Evolutionary conservation across 2,113 vertebrate genomes (phyloP), one percentile per base, ranked within the genome.

Genomic region (Pluvialis apricaria): DNA sequence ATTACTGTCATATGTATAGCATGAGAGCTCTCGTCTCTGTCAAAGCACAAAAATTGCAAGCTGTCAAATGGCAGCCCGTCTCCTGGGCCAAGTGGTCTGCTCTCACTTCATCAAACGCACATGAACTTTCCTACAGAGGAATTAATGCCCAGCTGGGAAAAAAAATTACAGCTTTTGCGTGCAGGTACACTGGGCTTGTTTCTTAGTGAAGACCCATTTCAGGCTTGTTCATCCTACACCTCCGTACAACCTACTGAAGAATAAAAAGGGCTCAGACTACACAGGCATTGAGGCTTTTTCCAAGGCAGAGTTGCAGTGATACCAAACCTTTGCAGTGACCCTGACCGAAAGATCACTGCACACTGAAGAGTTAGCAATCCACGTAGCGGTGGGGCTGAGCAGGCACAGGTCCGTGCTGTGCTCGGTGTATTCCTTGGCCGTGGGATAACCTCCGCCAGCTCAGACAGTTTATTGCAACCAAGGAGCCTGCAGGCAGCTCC

Each of bases 361-460:
- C 3, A 4, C 36, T 15, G 21, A 70, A 20, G 42, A 64, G 28
- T 49, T 19, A 38, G 32, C 31, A 60, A 32, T 6, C 24, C 57
- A 38, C 7, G 20, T 0, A 36, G 57, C 34, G 49, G 42, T 26
- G 70, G 70, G 13, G 40, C 45, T 49, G 36, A 88, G 40, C 36
- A 40, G 51, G 17, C 0, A 2, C 14, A 55, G 60, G 28, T 16
- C 45, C 2, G 8, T 54, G 51, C 13, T 55, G 32, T 70, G 60
- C 55, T 60, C 10, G 28, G 32, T 0, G 0, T 36, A 28, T 36
- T 34, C 32, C 51, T 31, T 5, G 5, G 55, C 40, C 1, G 3
- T 15, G 34, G 52, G 45, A 65, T 4, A 79, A 66, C 34, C 42
- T 83, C 58, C 80, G 24, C 17, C 77, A 76, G 66, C 61, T 76